phyloP scores from a whole-genome alignment of 2,888 invertebrate genomes.

The Agrochola circellaris region DNA sequence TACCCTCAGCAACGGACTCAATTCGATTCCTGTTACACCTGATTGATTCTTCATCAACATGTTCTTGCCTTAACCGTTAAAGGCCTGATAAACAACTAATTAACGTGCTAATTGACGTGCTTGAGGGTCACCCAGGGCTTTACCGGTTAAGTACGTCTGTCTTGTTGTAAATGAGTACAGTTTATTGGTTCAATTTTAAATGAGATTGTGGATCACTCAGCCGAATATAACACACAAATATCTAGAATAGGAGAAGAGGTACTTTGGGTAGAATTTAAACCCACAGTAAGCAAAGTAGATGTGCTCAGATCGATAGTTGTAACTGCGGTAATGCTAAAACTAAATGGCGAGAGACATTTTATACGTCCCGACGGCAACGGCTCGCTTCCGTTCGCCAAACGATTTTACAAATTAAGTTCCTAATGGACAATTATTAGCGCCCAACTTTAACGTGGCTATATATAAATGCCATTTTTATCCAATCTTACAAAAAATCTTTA shows the following conservation, averaged over 20 bases:
- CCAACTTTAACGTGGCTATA: background rate
- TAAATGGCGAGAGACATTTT: constrained; percentile 29
- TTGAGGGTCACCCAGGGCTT: too few species aligned
- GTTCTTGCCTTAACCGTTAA: constrained; percentile 61
- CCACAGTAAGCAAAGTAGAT: background rate
- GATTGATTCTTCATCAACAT: constrained; percentile 79
- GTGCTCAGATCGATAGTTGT: constrained; percentile 11
- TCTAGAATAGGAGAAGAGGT: background rate
- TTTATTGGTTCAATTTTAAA: constrained; percentile 12
- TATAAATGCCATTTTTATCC: too few species aligned
- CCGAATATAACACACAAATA: background rate
- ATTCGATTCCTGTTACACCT: constrained; percentile 81
- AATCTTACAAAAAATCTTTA: background rate
- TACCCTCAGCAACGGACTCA: constrained; percentile 79
- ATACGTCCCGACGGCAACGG: background rate
- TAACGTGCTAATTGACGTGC: too few species aligned
- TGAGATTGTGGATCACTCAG: background rate
- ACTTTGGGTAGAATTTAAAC: background rate
- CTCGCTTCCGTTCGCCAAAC: background rate
- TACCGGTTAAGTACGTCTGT: constrained; percentile 30
- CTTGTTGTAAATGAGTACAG: constrained; percentile 25
- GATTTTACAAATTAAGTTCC: constrained; percentile 25
- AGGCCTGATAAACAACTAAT: too few species aligned
- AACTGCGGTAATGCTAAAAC: constrained; percentile 20
- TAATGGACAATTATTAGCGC: constrained; percentile 7